These are phyloP conservation scores for Notodromas monacha DNA, from an alignment of 2,888 invertebrate genomes.

Conservation along the genomic window DNA sequence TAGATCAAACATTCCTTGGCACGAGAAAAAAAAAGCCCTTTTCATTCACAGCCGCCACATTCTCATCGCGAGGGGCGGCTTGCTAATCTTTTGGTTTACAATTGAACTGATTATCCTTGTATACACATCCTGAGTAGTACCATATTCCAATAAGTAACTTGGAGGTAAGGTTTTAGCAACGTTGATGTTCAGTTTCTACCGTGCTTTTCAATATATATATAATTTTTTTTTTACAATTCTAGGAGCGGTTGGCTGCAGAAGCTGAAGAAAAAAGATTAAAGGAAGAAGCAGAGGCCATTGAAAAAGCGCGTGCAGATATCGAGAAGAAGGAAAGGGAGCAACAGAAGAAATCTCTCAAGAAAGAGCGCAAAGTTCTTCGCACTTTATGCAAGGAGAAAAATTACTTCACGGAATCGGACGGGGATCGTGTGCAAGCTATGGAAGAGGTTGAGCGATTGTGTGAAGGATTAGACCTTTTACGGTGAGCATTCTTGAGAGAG, in stretches of 20 bases:
- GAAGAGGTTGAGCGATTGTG: conserved; percentile 69
- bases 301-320: conserved; percentile 43
- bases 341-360: conserved; percentile 49
- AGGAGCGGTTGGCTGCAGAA: conserved; percentile 28
- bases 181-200: too few relatives aligned
- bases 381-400: conserved; percentile 45
- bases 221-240: conserved; percentile 13
- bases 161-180: too few relatives aligned
- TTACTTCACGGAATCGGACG: conserved; percentile 37
- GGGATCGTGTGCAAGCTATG: conserved; percentile 45
- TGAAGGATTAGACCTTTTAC: conserved; percentile 25
- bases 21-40: too few relatives aligned
- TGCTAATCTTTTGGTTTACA: neutral
- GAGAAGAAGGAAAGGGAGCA: conserved; percentile 54
- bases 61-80: neutral
- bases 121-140: too few relatives aligned
- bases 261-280: conserved; percentile 23
- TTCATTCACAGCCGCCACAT: too few relatives aligned
- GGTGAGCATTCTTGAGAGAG: too few relatives aligned
- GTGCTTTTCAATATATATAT: too few relatives aligned
- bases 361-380: conserved; percentile 44
- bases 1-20: too few relatives aligned
- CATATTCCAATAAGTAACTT: too few relatives aligned
- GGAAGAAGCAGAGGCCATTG: conserved; percentile 25
- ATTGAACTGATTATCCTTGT: too few relatives aligned